These are phyloP conservation scores for Microchirus variegatus DNA, from an alignment of 2,797 vertebrate species.

Conservation along the genomic window DNA sequence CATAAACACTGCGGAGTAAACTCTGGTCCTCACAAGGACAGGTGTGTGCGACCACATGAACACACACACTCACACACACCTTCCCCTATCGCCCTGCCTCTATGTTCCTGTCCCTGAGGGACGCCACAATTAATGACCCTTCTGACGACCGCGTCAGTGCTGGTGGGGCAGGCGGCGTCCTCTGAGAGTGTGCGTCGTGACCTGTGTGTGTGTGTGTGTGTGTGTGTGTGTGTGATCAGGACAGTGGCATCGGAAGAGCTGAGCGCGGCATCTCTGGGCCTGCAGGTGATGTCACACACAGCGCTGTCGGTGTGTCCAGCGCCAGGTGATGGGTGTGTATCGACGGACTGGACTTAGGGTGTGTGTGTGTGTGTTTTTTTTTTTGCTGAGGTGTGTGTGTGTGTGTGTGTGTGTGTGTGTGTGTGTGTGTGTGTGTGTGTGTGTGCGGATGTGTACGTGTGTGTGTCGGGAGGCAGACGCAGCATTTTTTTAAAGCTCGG, in stretches of 20 bases:
- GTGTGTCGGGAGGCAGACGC: slow-evolving; percentile 74
- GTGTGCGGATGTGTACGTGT: neutral
- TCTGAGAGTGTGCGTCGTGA: slow-evolving; percentile 38
- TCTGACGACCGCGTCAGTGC: slow-evolving; percentile 71
- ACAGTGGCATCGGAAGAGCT: slow-evolving; percentile 50
- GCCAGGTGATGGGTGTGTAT: slow-evolving; percentile 62
- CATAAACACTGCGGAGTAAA: neutral
- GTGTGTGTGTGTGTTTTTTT: slow-evolving; percentile 49
- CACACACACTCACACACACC: slow-evolving; percentile 17
- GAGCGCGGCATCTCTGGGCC: slow-evolving; percentile 65
- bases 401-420: neutral
- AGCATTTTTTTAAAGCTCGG: slow-evolving; percentile 81
- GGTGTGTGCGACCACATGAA: neutral
- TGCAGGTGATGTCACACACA: slow-evolving; percentile 69
- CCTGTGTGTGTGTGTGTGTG: slow-evolving; percentile 33
- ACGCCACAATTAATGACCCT: slow-evolving; percentile 78
- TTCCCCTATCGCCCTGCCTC: slow-evolving; percentile 19
- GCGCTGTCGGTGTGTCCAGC: slow-evolving; percentile 20
- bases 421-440: slow-evolving; percentile 53
- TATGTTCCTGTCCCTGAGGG: slow-evolving; percentile 38
- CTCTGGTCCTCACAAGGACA: slow-evolving; percentile 27
- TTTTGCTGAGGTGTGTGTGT: slow-evolving; percentile 64
- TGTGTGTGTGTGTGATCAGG: slow-evolving; percentile 31
- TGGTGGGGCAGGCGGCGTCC: slow-evolving; percentile 46
- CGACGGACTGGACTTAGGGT: slow-evolving; percentile 21